A percentile compares a stretch with the other conserved stretches of the same genome.
Conservation (phyloP, 2,113 vertebrate species). For the Syngnathus floridae region DNA sequence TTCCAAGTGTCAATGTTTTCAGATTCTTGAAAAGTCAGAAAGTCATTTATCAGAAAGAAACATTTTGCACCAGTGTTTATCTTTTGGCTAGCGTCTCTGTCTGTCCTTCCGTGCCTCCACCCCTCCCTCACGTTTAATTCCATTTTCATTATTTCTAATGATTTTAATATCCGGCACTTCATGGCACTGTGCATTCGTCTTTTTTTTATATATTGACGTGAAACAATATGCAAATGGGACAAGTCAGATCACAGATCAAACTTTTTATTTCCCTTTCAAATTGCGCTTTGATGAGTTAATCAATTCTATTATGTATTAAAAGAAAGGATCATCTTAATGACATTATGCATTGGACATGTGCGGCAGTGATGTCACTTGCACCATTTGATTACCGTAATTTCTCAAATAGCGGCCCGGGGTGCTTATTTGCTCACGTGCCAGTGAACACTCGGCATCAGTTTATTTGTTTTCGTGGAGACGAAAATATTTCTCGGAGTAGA, state of each 20-base stretch:
- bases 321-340: background rate
- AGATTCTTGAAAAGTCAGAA: background rate
- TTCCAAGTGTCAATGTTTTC: background rate
- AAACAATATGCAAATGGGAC: background rate
- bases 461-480: background rate
- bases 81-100: too few species aligned
- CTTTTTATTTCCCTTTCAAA: conserved; percentile 1
- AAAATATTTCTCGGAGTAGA: background rate
- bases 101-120: too few species aligned
- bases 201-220: background rate
- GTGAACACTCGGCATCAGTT: background rate
- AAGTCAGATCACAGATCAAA: background rate
- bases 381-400: background rate
- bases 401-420: background rate
- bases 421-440: background rate
- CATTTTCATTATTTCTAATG: background rate
- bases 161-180: background rate
- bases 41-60: background rate
- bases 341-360: background rate
- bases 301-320: background rate
- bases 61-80: background rate
- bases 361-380: background rate
- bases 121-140: background rate
- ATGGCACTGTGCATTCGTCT: background rate
- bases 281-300: background rate